These are phyloP conservation scores for Hyposmocoma kahamanoa DNA, from an alignment of 1,140 invertebrate species.

Conservation along the genomic window DNA sequence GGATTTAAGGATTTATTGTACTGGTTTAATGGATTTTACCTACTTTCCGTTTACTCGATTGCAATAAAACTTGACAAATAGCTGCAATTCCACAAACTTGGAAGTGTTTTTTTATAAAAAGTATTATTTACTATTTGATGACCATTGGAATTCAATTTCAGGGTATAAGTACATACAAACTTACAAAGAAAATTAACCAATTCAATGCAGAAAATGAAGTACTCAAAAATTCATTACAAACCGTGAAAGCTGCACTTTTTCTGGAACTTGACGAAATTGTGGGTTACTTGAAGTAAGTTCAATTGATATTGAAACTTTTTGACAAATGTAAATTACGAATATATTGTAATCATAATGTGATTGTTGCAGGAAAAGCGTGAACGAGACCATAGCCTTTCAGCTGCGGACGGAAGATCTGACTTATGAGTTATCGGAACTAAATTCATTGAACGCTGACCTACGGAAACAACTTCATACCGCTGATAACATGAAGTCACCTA, in stretches of 20 bases:
- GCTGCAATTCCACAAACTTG: no score
- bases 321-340: background rate
- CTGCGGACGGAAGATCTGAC: constrained; percentile 38
- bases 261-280: constrained; percentile 37
- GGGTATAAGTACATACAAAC: constrained; percentile 30
- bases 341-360: background rate
- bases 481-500: constrained; percentile 28
- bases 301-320: background rate
- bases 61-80: no score
- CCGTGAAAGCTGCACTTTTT: constrained; percentile 36
- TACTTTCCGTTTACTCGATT: no score
- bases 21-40: no score
- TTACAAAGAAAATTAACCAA: constrained; percentile 50
- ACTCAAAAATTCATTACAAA: constrained; percentile 31
- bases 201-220: constrained; percentile 53
- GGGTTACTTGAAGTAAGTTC: constrained; percentile 36
- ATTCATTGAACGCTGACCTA: constrained; percentile 40
- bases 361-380: constrained; percentile 35
- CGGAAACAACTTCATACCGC: constrained; percentile 37
- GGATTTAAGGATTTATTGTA: no score
- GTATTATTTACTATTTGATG: background rate
- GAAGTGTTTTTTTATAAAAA: background rate
- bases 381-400: constrained; percentile 38
- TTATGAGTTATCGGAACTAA: constrained; percentile 35
- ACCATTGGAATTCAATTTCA: constrained; percentile 11